phyloP scores from a whole-genome alignment of 2,797 vertebrate species.

The Tiaroga cobitis region DNA sequence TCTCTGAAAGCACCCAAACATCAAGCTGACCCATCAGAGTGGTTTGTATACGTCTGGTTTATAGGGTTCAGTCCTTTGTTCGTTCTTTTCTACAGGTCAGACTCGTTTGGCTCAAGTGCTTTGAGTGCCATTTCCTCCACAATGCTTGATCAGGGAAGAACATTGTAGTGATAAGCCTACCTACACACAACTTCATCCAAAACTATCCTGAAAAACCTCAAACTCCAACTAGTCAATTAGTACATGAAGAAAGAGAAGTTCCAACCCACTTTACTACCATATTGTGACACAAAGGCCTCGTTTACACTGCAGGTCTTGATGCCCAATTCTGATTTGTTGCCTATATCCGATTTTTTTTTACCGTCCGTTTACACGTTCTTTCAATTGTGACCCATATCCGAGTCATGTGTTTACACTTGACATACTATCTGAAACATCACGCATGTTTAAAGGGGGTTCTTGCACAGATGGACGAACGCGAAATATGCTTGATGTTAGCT shows the following conservation, averaged over 20 bases:
- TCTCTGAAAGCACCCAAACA: constrained; percentile 21
- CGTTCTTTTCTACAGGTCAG: background rate
- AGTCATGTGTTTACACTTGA: too few relatives aligned
- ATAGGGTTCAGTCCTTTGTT: background rate
- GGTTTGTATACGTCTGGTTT: constrained; percentile 4
- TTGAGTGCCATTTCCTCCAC: background rate
- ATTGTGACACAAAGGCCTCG: background rate
- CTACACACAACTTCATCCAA: background rate
- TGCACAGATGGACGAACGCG: too few relatives aligned
- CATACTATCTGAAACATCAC: too few relatives aligned
- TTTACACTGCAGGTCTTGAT: too few relatives aligned
- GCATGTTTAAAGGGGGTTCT: too few relatives aligned
- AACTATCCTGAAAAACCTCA: background rate
- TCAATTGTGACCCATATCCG: too few relatives aligned
- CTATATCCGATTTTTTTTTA: too few relatives aligned
- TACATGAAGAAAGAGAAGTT: background rate
- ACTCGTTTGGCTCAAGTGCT: background rate
- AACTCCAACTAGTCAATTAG: background rate
- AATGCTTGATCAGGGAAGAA: background rate
- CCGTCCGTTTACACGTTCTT: too few relatives aligned
- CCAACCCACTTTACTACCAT: background rate
- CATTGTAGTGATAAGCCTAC: background rate
- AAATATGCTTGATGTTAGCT: too few relatives aligned
- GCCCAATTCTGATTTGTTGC: too few relatives aligned
- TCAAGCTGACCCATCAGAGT: background rate